phyloP scores from a whole-genome alignment of 2,888 invertebrate genomes.

The Lacanobia wlatinum region DNA sequence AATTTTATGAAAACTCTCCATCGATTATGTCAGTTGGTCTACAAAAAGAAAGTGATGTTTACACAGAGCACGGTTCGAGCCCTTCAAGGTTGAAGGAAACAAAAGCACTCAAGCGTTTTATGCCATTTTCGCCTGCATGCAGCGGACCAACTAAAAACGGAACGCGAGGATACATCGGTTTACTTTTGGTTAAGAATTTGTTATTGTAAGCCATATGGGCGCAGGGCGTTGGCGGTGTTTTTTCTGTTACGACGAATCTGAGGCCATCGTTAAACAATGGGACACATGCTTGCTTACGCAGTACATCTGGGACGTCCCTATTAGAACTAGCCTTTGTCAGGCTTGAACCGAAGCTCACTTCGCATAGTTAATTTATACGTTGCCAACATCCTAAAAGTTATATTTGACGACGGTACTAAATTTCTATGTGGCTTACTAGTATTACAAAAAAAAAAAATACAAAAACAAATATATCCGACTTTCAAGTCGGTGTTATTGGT shows the following conservation, averaged over 20 bases:
- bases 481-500: too few species aligned
- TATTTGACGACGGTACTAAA: neutral
- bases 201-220: slow-evolving; percentile 89
- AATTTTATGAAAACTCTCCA: slow-evolving; percentile 28
- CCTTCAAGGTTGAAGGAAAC: slow-evolving; percentile 76
- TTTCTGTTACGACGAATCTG: slow-evolving; percentile 85
- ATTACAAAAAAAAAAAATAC: too few species aligned
- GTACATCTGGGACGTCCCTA: slow-evolving; percentile 78
- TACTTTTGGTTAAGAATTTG: slow-evolving; percentile 90
- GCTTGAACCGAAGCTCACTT: slow-evolving; percentile 10
- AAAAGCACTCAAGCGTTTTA: slow-evolving; percentile 71
- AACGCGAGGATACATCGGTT: slow-evolving; percentile 84
- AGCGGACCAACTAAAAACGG: slow-evolving; percentile 73
- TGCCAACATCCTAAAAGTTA: neutral
- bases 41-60: slow-evolving; percentile 63
- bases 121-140: slow-evolving; percentile 77
- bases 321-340: slow-evolving; percentile 38
- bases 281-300: slow-evolving; percentile 84
- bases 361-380: neutral
- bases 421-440: too few species aligned
- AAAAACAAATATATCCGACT: too few species aligned
- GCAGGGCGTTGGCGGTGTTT: slow-evolving; percentile 80
- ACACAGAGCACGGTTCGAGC: slow-evolving; percentile 67
- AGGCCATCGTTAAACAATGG: slow-evolving; percentile 86
- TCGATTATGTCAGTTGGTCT: slow-evolving; percentile 60